Evolutionary conservation across 2,797 vertebrate species (phyloP), one percentile per base, ranked within the genome.

Genomic region (Ibycter americanus): DNA sequence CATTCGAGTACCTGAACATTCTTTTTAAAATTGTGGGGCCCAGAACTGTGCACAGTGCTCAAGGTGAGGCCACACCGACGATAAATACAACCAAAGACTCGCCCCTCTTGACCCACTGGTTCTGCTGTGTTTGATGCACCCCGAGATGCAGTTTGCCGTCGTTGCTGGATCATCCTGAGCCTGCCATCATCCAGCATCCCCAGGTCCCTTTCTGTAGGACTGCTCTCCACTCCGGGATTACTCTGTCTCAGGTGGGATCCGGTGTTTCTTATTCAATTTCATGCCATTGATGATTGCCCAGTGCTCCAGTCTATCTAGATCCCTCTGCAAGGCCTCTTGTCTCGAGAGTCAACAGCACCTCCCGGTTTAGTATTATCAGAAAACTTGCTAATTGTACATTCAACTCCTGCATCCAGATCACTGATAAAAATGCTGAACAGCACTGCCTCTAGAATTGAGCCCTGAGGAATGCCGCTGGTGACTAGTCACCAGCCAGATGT

Each of bases 81-180:
- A 49, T 3, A 6, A 47, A 20, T 3, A 27, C 26, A n/a, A 49
- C 2, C 15, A n/a, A n/a, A 42, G 6, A 40, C 23, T 6, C 29
- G 12, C 70, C n/a, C 22, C 23, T 55, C 9, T 27, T 7, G 18
- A 16, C 14, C 1, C 0, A n/a, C 68, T 65, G 51, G 9, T 7
- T 3, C 0, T 6, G 9, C 40, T 15, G 17, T 7, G 49, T 9
- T 21, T 32, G 49, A 63, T 26, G 40, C 15, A 8, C 40, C 42
- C 49, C 22, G 6, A 27, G 34, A 13, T 2, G 26, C 1, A 0
- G 40, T 26, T 47, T 49, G 25, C 40, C 42, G 58, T n/a, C 26
- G 2, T 26, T 14, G 58, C 46, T 32, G 58, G 8, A 29, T 77
- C 21, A 3, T 38, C 7, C 1, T 8, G 17, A 77, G 58, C 46